Conservation (phyloP, 2,113 vertebrate genomes). For the Picathartes gymnocephalus region DNA sequence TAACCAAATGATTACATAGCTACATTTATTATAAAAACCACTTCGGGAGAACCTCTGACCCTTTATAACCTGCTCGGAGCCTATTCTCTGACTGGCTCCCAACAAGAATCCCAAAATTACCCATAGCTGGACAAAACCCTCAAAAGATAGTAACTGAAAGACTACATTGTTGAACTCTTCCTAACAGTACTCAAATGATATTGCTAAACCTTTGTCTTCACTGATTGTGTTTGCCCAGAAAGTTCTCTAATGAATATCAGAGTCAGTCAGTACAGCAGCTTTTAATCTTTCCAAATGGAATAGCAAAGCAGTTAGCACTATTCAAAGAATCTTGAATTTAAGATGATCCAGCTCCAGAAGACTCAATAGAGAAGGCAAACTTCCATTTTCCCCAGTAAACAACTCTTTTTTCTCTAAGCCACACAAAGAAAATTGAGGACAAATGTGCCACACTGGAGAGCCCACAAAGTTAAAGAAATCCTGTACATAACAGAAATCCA, state of each 20-base stretch:
- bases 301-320: neutral
- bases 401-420: neutral
- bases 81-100: neutral
- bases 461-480: neutral
- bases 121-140: neutral
- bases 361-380: neutral
- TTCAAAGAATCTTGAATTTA: neutral
- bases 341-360: neutral
- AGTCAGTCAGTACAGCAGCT: neutral
- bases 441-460: neutral
- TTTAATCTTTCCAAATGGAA: neutral
- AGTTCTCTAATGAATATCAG: neutral
- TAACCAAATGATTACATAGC: neutral
- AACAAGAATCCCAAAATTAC: neutral
- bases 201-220: neutral
- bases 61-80: neutral
- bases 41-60: neutral
- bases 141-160: neutral
- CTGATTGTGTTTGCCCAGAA: neutral
- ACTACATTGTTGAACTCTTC: neutral
- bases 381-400: neutral
- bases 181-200: neutral
- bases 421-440: neutral
- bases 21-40: neutral
- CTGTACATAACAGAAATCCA: neutral